Evolutionary conservation across 2,797 vertebrate species (phyloP).

Genomic region (Emys orbicularis): DNA sequence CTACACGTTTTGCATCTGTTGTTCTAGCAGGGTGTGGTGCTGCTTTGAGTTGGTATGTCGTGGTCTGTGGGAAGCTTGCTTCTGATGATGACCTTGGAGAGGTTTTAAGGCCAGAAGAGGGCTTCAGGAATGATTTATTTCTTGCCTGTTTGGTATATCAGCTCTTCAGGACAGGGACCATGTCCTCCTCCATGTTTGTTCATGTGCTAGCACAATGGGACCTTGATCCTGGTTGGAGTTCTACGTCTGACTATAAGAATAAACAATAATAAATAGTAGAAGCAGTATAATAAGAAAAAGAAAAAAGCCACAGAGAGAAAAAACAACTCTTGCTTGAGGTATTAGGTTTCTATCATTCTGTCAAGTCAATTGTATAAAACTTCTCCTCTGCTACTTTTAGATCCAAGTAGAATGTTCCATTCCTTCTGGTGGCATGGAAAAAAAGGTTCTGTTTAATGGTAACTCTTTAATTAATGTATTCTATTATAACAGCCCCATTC

Average conservation of each 20-base stretch:
- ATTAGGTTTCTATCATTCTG: slow-evolving; percentile 49
- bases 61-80: too few species aligned
- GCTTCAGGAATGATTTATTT: too few species aligned
- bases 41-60: too few species aligned
- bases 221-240: background rate
- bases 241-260: background rate
- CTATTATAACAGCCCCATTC: background rate
- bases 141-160: background rate
- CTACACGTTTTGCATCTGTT: background rate
- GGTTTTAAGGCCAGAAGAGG: too few species aligned
- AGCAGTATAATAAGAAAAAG: background rate
- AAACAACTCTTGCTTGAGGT: slow-evolving; percentile 44
- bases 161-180: background rate
- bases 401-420: slow-evolving; percentile 5
- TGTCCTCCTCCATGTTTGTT: background rate
- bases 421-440: background rate
- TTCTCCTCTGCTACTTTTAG: slow-evolving; percentile 36
- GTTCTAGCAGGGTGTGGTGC: background rate
- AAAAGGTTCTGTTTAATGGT: background rate
- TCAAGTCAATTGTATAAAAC: background rate
- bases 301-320: background rate
- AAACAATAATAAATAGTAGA: background rate
- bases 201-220: background rate
- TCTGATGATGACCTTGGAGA: too few species aligned
- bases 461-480: slow-evolving; percentile 45